These are phyloP conservation scores for Pristiophorus japonicus DNA, from an alignment of 2,113 vertebrate genomes.

Conservation along the genomic window DNA sequence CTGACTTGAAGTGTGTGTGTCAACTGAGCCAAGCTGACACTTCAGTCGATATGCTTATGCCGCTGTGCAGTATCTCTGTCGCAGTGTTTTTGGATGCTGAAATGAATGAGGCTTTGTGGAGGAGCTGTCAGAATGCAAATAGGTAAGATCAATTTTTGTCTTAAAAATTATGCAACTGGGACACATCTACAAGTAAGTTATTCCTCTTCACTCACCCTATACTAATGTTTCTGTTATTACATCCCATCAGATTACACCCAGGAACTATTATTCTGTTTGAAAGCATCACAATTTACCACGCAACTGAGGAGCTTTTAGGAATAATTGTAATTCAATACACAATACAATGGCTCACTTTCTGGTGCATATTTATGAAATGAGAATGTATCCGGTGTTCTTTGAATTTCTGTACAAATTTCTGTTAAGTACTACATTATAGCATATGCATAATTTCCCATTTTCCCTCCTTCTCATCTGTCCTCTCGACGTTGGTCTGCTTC, in stretches of 20 bases:
- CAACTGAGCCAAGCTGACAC: neutral
- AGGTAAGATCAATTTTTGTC: neutral
- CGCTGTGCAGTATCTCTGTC: neutral
- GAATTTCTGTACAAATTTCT: neutral
- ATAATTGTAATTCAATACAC: neutral
- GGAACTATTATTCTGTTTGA: neutral
- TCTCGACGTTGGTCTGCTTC: neutral
- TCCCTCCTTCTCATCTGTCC: neutral
- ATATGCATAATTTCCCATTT: neutral
- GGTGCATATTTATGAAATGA: neutral
- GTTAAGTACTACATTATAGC: neutral
- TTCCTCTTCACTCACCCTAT: neutral
- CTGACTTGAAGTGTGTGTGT: neutral
- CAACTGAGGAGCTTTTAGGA: neutral
- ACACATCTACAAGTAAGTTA: neutral
- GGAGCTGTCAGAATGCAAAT: neutral
- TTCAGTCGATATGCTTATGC: neutral
- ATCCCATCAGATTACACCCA: neutral
- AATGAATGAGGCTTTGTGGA: neutral
- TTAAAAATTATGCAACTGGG: neutral
- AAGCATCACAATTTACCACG: neutral
- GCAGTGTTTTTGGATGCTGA: neutral
- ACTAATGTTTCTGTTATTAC: neutral
- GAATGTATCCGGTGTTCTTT: neutral
- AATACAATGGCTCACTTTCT: neutral